A percentile compares a stretch with the other conserved stretches of the same genome.
phyloP scores from a whole-genome alignment of 2,888 invertebrate genomes.

The Steromphala cineraria region DNA sequence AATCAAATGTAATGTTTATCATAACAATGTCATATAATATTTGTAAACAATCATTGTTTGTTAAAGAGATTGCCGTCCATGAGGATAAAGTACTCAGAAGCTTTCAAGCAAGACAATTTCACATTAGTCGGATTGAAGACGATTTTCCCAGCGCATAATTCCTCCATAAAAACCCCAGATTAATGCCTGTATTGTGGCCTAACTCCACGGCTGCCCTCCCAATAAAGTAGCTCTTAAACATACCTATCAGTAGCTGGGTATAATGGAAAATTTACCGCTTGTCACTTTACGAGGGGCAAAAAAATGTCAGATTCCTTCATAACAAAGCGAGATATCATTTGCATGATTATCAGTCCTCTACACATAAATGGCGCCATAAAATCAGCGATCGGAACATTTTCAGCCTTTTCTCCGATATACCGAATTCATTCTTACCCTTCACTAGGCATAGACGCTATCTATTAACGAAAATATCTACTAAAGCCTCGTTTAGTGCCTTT shows the following conservation, averaged over 20 bases:
- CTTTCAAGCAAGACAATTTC: too few relatives aligned
- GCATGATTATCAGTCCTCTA: neutral
- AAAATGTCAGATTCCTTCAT: neutral
- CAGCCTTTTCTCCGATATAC: neutral
- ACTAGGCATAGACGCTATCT: neutral
- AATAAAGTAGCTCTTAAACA: neutral
- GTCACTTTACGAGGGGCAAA: neutral
- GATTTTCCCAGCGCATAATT: conserved; percentile 10
- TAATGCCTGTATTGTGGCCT: neutral
- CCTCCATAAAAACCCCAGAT: neutral
- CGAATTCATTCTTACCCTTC: neutral
- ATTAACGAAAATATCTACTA: neutral
- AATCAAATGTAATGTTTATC: too few relatives aligned
- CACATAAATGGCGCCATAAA: neutral
- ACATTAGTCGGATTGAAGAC: too few relatives aligned
- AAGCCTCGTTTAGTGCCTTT: neutral
- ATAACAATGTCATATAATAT: too few relatives aligned
- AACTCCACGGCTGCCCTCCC: neutral
- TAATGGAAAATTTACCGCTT: conserved; percentile 8
- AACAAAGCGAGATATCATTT: neutral
- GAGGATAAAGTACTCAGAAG: too few relatives aligned
- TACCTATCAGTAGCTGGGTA: neutral
- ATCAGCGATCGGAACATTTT: neutral
- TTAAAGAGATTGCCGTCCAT: too few relatives aligned
- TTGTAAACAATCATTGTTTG: too few relatives aligned